Base-by-base conservation (phyloP, 1,140 invertebrate genomes). In the Sesamia nonagrioides region DNA sequence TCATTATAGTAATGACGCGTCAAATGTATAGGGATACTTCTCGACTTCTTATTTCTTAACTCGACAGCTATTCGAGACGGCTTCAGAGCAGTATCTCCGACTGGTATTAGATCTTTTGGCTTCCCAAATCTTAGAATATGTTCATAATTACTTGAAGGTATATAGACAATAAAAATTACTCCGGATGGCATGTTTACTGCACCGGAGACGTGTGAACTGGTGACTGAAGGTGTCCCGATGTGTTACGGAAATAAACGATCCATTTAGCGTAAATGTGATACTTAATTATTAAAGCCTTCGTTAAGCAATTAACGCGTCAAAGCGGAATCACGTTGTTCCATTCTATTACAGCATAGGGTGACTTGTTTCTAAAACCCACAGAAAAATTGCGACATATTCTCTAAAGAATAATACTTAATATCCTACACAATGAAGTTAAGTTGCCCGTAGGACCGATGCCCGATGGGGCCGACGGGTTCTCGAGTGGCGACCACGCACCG, bases 131-230 rank as follows among this genome's bases (percentile, higher is more conserved):
- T 91, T 11, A 94, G 63, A 6, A 92, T 80, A 80, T 93, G 87
- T 79, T 94, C 93, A 50, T 88, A 92, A 75, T 89, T 92, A 58
- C 91, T 93, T 27, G 90, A 87, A 1, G 93, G 93, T 40, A 94
- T 94, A 52, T 86, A 92, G 27, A 94, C 80, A 6, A 93, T 60
- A 66, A 94, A 94, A 56, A 93, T 85, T 0, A 94, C 93, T 21
- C 92, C 91, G 6, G 90, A 86, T 60, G 90, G 88, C 89, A 92
- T 92, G 81, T 54, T 54, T 18, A 56, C 61, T 21, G 42, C 6
- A 45, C 18, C 9, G 9, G 18, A 4, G n/a, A 17, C n/a, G 58
- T 61, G 18, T 50, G 21, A 61, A 35, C 21, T 6, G 37, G 1
- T 63, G 27, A 76, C 58, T 63, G 48, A 52, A n/a, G 40, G 8